Base-by-base conservation (phyloP, 2,888 invertebrate species). In the Gastracanthus pulcherrimus region DNA sequence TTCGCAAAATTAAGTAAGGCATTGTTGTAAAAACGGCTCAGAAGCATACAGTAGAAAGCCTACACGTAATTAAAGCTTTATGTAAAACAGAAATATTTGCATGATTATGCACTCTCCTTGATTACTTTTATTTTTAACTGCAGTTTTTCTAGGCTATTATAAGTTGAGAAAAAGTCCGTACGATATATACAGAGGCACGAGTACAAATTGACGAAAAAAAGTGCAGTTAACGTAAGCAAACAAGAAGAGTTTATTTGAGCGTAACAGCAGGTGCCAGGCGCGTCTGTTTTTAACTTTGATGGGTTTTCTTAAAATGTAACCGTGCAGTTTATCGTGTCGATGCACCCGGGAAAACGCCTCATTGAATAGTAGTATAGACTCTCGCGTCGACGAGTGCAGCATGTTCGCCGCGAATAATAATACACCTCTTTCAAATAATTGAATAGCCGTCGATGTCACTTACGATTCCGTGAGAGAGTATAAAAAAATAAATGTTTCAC, bases 281-380 rank as follows among this genome's bases (percentile, higher is more conserved):
- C 9, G 79, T 60, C 69, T n/a, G 69, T 60, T 75, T 80, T 75
- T 80, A 75, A 80, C 74, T 74, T 79, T 67, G 58, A 74, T 48
- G 74, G 58, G 13, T 67, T 58, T 69, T 69, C 69, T 71, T 7
- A 41, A 36, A 6, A 45, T 51, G 38, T 13, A n/a, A n/a, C n/a
- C n/a, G 48, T 34, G 16, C 23, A 26, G n/a, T n/a, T n/a, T n/a
- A n/a, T n/a, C 58, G 38, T 75, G 80, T 80, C 80, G 69, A 80
- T 80, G 80, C 80, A 80, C 80, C 74, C 80, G 69, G 74, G 26
- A 80, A 60, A 71, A 16, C 9, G 2, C 26, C 9, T 19, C 3
- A 29, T 38, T 9, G 19, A 6, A n/a, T 19, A n/a, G n/a, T n/a
- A n/a, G n/a, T n/a, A n/a, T n/a, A n/a, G n/a, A n/a, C n/a, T n/a